Evolutionary conservation across 1,140 invertebrate genomes (phyloP).

Genomic region (Zelostemma sp.): DNA sequence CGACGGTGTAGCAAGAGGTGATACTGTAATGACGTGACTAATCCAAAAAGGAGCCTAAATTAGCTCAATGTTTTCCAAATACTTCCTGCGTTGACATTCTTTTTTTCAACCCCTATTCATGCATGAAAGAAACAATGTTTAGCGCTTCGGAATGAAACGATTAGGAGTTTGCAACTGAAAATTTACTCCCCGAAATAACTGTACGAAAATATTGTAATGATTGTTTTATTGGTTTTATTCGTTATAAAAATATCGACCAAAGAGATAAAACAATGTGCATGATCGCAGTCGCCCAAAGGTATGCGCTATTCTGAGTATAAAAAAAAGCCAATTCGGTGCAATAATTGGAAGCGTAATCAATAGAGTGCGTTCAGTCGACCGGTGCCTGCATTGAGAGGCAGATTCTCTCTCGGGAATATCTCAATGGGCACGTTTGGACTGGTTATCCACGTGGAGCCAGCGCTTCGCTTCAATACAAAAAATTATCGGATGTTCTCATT

Average conservation of each 20-base stretch:
- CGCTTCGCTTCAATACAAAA: conserved; percentile 44
- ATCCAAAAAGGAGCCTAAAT: conserved; percentile 23
- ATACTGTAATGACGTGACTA: conserved; percentile 28
- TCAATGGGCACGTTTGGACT: conserved; percentile 38
- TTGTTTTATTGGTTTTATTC: neutral
- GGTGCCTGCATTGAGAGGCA: conserved; percentile 43
- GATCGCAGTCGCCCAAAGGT: conserved; percentile 25
- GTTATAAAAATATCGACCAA: neutral
- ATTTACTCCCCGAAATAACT: no score
- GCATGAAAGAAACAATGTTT: no score
- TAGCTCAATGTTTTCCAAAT: no score
- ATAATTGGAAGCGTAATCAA: conserved; percentile 65
- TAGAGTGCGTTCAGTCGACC: conserved; percentile 53
- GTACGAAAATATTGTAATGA: no score
- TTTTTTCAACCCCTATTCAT: no score
- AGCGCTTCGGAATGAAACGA: no score
- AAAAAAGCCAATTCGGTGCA: conserved; percentile 51
- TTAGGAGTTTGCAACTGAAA: no score
- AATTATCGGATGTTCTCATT: conserved; percentile 49
- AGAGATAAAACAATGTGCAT: conserved; percentile 24
- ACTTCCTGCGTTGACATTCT: no score
- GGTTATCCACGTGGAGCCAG: conserved; percentile 39
- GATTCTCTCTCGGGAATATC: conserved; percentile 38
- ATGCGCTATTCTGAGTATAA: conserved; percentile 34
- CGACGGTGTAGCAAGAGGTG: conserved; percentile 7